Evolutionary conservation across 2,888 invertebrate species (phyloP), one percentile per base, ranked within the genome.

Genomic region (Agonum fuliginosum): DNA sequence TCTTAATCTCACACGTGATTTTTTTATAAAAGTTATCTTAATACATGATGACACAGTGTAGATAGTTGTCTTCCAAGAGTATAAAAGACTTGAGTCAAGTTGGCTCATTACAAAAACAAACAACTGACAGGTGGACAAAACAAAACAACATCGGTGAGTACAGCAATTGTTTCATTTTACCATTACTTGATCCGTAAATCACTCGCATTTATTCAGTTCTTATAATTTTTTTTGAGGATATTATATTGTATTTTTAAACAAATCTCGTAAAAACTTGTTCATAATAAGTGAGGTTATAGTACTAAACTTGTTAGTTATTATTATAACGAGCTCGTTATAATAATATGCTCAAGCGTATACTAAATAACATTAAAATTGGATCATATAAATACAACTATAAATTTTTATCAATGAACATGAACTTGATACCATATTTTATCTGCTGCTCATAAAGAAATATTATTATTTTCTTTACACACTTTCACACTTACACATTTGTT

Each of bases 101-200:
- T 12, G 43, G 46, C 24, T 69, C 10, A 69, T 69, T 69, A 69
- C 46, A 69, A 69, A 69, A 69, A 69, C 69, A 69, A 69, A 69
- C 69, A 69, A 20, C 6, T 37, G 10, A 37, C n/a, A 37, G 37
- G 37, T 37, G 37, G 12, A 12, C 12, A 4, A 37, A 37, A 37
- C 30, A 8, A n/a, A n/a, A n/a, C n/a, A n/a, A n/a, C n/a, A n/a
- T n/a, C n/a, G n/a, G n/a, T n/a, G n/a, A n/a, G n/a, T n/a, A n/a
- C n/a, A 37, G 0, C 37, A 37, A 37, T 37, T 37, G 37, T 37
- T 37, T n/a, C n/a, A n/a, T n/a, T n/a, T n/a, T n/a, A n/a, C n/a
- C n/a, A n/a, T n/a, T n/a, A n/a, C n/a, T n/a, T n/a, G n/a, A n/a
- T n/a, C n/a, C n/a, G n/a, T n/a, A n/a, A n/a, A n/a, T n/a, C n/a